Evolutionary conservation across 92 coral and sea anemone genomes (phyloP), one percentile per base, ranked within the genome.

Genomic region (Virgularia gustaviana): DNA sequence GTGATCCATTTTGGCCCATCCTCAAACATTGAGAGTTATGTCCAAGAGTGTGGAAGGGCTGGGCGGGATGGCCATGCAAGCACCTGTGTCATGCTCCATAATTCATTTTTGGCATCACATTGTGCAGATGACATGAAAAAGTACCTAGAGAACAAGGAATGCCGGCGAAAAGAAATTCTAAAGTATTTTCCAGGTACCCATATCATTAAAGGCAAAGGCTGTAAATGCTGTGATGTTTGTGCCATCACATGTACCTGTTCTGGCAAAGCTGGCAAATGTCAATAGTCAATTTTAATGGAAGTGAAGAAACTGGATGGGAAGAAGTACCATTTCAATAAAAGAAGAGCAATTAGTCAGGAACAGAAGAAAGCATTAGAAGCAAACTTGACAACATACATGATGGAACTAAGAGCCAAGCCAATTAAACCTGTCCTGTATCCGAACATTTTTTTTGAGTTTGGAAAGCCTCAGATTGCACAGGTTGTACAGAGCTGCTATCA

Each of bases 211-310:
- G 54, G 22, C 15, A 3, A 41, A 41, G 72, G 72, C 20, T 43
- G 56, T 22, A 65, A 43, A 41, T 65, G 72, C 55, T 65, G 72
- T 43, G 72, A 65, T 25, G 36, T 41, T 22, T 65, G 72, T 65
- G 72, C 55, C 5, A 38, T 6, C 13, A 39, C 6, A 4, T 65
- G 55, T 65, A 2, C 6, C 8, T 41, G 72, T 39, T 13, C 33
- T 41, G 55, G 35, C 13, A 16, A 36, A 34, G 9, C 49, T 63
- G 72, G 72, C 2, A 39, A 42, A 10, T 34, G 49, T 36, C 23
- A 2, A 2, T 35, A 10, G 11, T 6, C 11, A 2, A 34, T 63
- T 47, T 63, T 35, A 9, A 1, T 63, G 49, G 51, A 63, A 63
- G 12, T 31, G 19, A 12, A 23, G 0, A 2, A 41, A 11, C 2